These are phyloP conservation scores for Gasterosteus aculeatus DNA, from an alignment of 2,113 vertebrate species.

Conservation along the genomic window DNA sequence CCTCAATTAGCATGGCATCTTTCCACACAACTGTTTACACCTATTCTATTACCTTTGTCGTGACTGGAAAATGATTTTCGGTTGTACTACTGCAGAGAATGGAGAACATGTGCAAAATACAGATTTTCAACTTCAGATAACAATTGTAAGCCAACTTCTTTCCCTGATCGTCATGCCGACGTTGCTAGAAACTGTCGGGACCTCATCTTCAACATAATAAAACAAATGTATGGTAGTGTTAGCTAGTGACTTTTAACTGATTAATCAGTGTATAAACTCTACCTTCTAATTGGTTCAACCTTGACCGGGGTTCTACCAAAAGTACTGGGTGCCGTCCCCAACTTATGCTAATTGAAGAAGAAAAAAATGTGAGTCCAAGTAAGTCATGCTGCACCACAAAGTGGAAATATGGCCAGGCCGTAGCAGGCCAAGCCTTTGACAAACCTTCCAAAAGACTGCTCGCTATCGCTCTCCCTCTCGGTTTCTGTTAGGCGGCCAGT, in stretches of 20 bases:
- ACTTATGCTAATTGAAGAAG: not conserved
- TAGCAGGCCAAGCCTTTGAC: constrained; percentile 4
- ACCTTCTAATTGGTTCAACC: not conserved
- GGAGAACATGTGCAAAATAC: not conserved
- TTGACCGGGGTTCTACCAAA: not conserved
- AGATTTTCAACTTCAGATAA: not conserved
- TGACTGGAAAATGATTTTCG: not conserved
- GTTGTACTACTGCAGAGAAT: not conserved
- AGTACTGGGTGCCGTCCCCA: not conserved
- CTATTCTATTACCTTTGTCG: not conserved
- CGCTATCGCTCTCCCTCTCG: not conserved
- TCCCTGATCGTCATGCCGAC: too few species aligned
- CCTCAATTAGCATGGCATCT: constrained; percentile 13
- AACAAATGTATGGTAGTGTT: too few species aligned
- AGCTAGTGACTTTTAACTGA: not conserved
- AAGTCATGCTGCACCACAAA: too few species aligned
- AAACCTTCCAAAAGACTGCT: not conserved
- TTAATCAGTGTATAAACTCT: not conserved
- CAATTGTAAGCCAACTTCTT: too few species aligned
- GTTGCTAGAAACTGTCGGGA: too few species aligned
- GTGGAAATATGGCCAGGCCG: not conserved
- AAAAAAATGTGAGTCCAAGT: not conserved
- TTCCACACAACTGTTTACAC: not conserved
- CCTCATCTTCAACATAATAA: too few species aligned
- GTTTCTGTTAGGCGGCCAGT: constrained; percentile 13